Evolutionary conservation across 2,888 invertebrate species (phyloP), one percentile per base, ranked within the genome.

Genomic region (Andrena praecox): DNA sequence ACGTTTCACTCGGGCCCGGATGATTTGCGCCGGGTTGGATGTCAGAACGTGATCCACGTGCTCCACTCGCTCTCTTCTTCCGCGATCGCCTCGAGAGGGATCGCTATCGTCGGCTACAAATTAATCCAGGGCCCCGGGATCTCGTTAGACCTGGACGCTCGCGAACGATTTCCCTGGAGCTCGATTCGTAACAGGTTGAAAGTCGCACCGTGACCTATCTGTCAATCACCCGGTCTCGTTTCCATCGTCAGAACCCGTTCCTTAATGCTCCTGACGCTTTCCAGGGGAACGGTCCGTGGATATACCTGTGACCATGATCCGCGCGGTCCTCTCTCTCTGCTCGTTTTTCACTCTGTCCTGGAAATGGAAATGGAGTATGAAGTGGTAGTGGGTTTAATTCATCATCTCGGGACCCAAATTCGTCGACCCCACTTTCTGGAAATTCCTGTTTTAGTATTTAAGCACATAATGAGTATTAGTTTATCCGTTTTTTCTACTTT

Each of bases 171-270:
- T 59, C 59, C 42, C 59, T 27, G 16, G 27, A n/a, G 59, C n/a
- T 27, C 59, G 42, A 59, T 70, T 70, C 59, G 59, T 70, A 70
- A 59, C 59, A 70, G 59, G 69, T 70, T 70, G 59, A 48, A 70
- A 70, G 20, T 59, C 59, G 35, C 56, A 27, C 35, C 56, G 42
- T 48, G 69, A 59, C 69, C 59, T n/a, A 59, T 59, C 69, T 42
- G 69, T 42, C 69, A 70, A 70, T 70, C 69, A 70, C 24, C n/a
- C 3, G 27, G 12, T 20, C 59, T 42, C 29, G n/a, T 42, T 12
- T n/a, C 42, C n/a, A 33, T n/a, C 35, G 35, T 63, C 24, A n/a
- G n/a, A 59, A 59, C 29, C n/a, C 12, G 42, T 29, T 42, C 27
- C 52, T 70, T 42, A 56, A 54, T 42, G 29, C 29, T 70, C 42